These are phyloP conservation scores for Platorchestia sp. DNA, from an alignment of 1,140 invertebrate species.

Conservation along the genomic window DNA sequence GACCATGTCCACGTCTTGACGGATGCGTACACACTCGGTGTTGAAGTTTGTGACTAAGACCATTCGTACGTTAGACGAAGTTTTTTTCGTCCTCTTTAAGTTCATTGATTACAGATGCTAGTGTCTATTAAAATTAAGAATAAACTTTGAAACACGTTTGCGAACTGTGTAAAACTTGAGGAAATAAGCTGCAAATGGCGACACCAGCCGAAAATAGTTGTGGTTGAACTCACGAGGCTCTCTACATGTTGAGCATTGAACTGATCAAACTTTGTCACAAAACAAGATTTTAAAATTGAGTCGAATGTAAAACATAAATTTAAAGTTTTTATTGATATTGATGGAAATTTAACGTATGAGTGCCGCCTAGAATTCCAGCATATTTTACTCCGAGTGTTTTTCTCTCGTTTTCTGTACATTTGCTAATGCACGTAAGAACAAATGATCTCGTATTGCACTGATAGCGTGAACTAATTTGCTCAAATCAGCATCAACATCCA, in stretches of 20 bases:
- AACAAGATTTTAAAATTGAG: background rate
- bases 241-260: background rate
- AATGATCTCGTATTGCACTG: background rate
- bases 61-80: background rate
- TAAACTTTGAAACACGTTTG: background rate
- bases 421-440: background rate
- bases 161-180: background rate
- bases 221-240: background rate
- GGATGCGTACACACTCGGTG: background rate
- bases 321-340: background rate
- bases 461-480: background rate
- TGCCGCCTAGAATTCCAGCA: background rate
- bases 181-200: background rate
- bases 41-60: background rate
- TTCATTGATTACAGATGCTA: background rate
- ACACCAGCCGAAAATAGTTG: background rate
- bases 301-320: background rate
- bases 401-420: background rate
- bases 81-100: background rate
- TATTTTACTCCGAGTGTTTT: background rate
- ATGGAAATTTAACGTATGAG: background rate
- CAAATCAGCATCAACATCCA: background rate
- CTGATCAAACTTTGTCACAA: background rate
- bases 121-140: background rate
- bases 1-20: background rate